Conservation (phyloP, 1,140 invertebrate species). For the Lepidotrigona ventralis region DNA sequence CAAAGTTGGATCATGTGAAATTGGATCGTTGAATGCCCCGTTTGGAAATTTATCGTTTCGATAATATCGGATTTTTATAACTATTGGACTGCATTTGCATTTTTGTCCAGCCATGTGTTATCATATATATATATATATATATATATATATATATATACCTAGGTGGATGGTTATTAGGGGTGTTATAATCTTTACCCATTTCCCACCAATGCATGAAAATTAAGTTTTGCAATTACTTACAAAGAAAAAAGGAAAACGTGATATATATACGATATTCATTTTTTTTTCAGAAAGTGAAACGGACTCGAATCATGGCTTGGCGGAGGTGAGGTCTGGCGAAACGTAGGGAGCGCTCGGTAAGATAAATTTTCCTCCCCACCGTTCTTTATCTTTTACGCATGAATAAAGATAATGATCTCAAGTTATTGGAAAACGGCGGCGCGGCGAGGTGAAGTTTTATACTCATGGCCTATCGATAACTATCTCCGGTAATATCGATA, state of each 20-base stretch:
- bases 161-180: too few relatives aligned
- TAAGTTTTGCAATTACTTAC: too few relatives aligned
- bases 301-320: neutral
- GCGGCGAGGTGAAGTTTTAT: constrained; percentile 36
- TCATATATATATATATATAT: too few relatives aligned
- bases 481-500: constrained; percentile 61
- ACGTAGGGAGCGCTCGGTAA: constrained; percentile 9
- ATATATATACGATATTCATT: too few relatives aligned
- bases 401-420: constrained; percentile 46
- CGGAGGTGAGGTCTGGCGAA: neutral
- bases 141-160: too few relatives aligned
- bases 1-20: neutral
- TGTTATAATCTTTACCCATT: too few relatives aligned
- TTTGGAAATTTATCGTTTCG: neutral
- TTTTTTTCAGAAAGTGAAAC: neutral
- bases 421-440: constrained; percentile 30
- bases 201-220: too few relatives aligned
- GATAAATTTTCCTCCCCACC: constrained; percentile 31
- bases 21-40: neutral
- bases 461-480: constrained; percentile 42
- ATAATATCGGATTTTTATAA: neutral
- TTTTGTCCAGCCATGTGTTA: too few relatives aligned
- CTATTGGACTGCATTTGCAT: too few relatives aligned
- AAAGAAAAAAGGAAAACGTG: too few relatives aligned
- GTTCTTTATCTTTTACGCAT: constrained; percentile 50